These are phyloP conservation scores for Asbolus verrucosus DNA, from an alignment of 1,140 invertebrate genomes.

Conservation along the genomic window DNA sequence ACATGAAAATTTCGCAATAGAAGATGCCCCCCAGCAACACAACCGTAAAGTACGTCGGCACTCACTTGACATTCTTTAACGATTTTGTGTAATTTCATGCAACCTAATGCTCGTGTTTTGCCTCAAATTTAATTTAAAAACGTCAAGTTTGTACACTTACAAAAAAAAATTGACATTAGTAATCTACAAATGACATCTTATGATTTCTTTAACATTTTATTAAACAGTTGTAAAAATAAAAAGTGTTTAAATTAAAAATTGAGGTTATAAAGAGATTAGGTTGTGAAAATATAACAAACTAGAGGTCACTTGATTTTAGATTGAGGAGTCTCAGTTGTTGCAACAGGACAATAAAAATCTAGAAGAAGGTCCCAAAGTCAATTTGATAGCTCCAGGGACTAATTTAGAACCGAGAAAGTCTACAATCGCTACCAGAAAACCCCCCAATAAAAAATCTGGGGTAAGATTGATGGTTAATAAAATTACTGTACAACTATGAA, in stretches of 20 bases:
- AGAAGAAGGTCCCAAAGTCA: conserved; percentile 64
- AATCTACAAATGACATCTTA: too few species aligned
- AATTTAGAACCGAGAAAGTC: conserved; percentile 72
- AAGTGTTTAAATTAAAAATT: too few species aligned
- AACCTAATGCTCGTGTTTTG: too few species aligned
- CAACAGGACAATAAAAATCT: conserved; percentile 30
- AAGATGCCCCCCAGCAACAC: conserved; percentile 21
- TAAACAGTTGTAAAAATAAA: too few species aligned
- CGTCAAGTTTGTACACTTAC: too few species aligned
- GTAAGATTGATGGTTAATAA: conserved; percentile 70
- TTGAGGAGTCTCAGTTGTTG: conserved; percentile 34
- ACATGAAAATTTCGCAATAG: conserved; percentile 67
- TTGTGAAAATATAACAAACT: background rate
- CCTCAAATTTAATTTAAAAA: too few species aligned
- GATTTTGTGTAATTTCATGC: too few species aligned
- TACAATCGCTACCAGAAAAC: conserved; percentile 78
- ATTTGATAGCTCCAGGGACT: conserved; percentile 61
- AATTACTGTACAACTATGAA: background rate
- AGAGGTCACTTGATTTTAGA: conserved; percentile 9
- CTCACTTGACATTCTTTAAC: too few species aligned
- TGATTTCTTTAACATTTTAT: too few species aligned
- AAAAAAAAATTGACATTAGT: too few species aligned
- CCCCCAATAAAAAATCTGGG: conserved; percentile 73
- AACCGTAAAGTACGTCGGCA: conserved; percentile 12
- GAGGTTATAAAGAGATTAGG: background rate